A percentile compares a stretch with the other conserved stretches of the same genome.
Evolutionary conservation across 2,888 invertebrate genomes (phyloP).

Genomic region (Embidobia sp.): DNA sequence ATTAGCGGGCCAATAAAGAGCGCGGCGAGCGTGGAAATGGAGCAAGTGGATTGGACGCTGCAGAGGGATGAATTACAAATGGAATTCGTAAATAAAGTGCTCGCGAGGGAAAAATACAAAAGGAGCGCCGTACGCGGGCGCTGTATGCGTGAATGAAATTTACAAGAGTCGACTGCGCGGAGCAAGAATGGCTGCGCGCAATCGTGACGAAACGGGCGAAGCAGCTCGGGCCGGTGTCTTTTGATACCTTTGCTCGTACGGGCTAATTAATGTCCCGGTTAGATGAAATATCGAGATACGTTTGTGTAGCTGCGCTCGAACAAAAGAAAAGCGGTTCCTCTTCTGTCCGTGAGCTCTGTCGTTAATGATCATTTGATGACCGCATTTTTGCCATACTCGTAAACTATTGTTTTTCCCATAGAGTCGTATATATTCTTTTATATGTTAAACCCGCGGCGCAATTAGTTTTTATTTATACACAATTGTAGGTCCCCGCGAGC

Average conservation of each 20-base stretch:
- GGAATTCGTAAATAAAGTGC: conserved; percentile 43
- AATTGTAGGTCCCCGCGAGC: no score
- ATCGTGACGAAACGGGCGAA: conserved; percentile 50
- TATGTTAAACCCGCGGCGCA: no score
- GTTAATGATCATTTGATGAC: conserved; percentile 50
- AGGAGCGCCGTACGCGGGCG: conserved; percentile 6
- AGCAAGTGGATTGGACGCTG: conserved; percentile 26
- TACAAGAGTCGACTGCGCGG: conserved; percentile 26
- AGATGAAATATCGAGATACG: conserved; percentile 58
- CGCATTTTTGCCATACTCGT: conserved; percentile 31
- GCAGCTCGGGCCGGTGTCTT: conserved; percentile 35
- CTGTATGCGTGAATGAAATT: conserved; percentile 41
- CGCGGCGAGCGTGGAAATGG: conserved; percentile 21
- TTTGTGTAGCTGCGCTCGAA: conserved; percentile 39
- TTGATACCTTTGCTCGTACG: conserved; percentile 40
- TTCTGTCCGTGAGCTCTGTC: conserved; percentile 22
- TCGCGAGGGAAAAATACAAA: conserved; percentile 28
- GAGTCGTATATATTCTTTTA: no score
- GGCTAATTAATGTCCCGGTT: conserved; percentile 57
- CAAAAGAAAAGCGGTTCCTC: conserved; percentile 49
- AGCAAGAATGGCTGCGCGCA: conserved; percentile 21
- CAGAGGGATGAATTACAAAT: conserved; percentile 50
- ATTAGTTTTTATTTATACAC: no score
- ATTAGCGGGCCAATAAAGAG: conserved; percentile 30
- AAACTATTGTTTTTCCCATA: conserved; percentile 15